Percentiles rank a stretch among this genome's conserved stretches.
These are phyloP conservation scores for Apostichopus leukothele DNA, from an alignment of 53 echinoderm and acorn worm species.

Conservation along the genomic window DNA sequence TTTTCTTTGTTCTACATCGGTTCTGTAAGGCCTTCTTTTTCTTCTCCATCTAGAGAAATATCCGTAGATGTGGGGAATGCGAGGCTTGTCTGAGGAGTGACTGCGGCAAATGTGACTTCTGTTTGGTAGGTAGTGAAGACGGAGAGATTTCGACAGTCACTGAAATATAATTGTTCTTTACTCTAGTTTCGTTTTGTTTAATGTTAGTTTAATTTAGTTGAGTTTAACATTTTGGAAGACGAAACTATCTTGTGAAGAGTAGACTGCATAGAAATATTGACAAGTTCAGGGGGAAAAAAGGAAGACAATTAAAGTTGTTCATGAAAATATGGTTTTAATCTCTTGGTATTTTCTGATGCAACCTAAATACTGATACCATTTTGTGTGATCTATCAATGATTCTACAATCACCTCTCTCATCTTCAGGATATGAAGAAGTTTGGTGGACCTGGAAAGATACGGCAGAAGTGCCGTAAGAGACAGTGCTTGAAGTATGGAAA, in stretches of 20 bases:
- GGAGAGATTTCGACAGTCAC: background rate
- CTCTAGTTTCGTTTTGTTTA: no score
- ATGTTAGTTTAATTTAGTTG: no score
- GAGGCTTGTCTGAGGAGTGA: slow-evolving; percentile 76
- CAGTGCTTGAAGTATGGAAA: slow-evolving; percentile 71
- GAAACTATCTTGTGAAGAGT: no score
- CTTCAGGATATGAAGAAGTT: slow-evolving; percentile 93
- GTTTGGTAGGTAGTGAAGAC: slow-evolving; percentile 62
- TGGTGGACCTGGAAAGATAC: slow-evolving; percentile 86
- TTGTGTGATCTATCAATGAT: no score
- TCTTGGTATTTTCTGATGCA: background rate
- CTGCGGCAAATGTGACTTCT: slow-evolving; percentile 95
- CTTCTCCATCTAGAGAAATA: slow-evolving; percentile 61
- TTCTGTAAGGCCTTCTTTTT: background rate
- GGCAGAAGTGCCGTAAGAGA: slow-evolving; percentile 91
- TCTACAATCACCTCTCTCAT: background rate
- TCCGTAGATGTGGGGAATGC: slow-evolving; percentile 93
- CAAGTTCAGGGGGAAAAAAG: background rate
- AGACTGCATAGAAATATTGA: no score
- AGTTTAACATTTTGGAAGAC: no score
- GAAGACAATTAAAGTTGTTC: no score
- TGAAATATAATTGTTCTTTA: no score
- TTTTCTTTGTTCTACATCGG: no score
- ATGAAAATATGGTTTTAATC: no score
- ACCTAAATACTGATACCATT: background rate